These are phyloP conservation scores for Isotomurus palustris DNA, from an alignment of 2,888 invertebrate species.

Conservation along the genomic window DNA sequence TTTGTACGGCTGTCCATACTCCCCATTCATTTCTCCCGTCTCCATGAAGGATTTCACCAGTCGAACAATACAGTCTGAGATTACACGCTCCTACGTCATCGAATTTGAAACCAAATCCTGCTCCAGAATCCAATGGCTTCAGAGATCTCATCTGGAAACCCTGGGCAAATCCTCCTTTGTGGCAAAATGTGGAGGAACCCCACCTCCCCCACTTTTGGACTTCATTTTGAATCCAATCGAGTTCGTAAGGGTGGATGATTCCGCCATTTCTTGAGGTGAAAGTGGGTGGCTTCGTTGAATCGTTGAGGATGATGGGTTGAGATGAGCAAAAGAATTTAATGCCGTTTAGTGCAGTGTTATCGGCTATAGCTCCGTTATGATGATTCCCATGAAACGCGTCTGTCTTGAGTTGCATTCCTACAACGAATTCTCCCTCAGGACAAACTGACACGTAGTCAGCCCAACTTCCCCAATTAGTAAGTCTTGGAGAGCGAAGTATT, in stretches of 20 bases:
- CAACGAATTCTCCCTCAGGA: background rate
- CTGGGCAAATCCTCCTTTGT: background rate
- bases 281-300: no score
- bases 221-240: background rate
- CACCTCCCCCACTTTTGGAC: background rate
- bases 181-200: background rate
- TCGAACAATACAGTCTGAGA: background rate
- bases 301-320: no score
- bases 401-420: background rate
- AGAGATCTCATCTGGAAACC: background rate
- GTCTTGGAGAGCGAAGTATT: background rate
- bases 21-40: background rate
- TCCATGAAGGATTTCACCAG: background rate
- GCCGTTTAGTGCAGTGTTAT: background rate
- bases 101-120: background rate
- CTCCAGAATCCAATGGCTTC: background rate
- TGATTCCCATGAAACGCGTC: background rate
- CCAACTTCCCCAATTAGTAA: background rate
- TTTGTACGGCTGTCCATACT: background rate
- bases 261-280: background rate
- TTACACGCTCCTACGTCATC: background rate
- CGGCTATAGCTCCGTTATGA: background rate
- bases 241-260: background rate
- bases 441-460: background rate
- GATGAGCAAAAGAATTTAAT: background rate